These are phyloP conservation scores for Labeo catla DNA, from an alignment of 2,113 vertebrate genomes.

Conservation along the genomic window DNA sequence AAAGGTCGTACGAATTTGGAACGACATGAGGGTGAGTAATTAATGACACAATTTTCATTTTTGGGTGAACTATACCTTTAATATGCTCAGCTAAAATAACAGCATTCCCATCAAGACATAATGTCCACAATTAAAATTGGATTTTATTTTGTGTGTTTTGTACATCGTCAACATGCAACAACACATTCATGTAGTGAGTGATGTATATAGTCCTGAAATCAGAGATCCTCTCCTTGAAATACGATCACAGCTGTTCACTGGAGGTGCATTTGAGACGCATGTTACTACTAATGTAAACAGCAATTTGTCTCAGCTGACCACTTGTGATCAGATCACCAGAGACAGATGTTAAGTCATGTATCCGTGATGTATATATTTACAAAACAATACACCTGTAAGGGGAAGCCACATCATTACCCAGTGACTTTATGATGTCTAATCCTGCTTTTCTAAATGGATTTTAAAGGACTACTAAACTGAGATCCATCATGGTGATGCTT, in stretches of 20 bases:
- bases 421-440: neutral
- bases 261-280: neutral
- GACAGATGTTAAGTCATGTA: neutral
- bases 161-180: neutral
- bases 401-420: neutral
- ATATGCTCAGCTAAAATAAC: neutral
- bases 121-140: neutral
- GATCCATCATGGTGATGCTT: neutral
- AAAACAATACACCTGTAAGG: constrained; percentile 20
- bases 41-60: neutral
- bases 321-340: neutral
- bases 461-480: neutral
- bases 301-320: neutral
- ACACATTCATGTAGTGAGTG: neutral
- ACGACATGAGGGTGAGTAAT: neutral
- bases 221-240: neutral
- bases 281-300: neutral
- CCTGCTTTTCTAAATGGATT: neutral
- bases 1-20: neutral
- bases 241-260: neutral
- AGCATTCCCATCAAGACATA: neutral
- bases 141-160: neutral
- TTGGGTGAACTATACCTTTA: neutral
- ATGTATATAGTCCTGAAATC: neutral
- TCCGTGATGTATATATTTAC: constrained; percentile 49